phyloP scores from a whole-genome alignment of 2,888 invertebrate genomes.

The Bursaphelenchus okinawaensis region DNA sequence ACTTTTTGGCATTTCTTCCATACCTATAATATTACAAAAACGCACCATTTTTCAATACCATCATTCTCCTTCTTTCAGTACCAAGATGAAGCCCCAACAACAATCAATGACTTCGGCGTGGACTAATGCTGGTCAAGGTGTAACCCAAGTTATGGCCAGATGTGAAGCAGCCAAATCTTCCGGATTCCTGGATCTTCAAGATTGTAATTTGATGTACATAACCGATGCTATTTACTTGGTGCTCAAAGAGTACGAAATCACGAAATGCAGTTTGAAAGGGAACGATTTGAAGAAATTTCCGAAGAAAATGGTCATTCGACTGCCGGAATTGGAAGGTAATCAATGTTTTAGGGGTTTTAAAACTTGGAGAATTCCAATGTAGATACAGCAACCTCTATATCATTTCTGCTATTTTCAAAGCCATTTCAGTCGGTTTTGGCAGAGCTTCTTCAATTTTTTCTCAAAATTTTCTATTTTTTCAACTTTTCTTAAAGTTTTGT shows the following conservation, averaged over 20 bases:
- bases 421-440: too few species aligned
- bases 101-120: background rate
- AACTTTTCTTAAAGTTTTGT: background rate
- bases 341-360: background rate
- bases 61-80: too few species aligned
- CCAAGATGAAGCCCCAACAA: background rate
- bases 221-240: slow-evolving; percentile 52
- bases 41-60: too few species aligned
- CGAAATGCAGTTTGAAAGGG: slow-evolving; percentile 32
- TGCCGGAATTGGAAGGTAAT: slow-evolving; percentile 41
- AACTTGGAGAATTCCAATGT: slow-evolving; percentile 5
- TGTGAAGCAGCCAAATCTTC: slow-evolving; percentile 48
- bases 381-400: too few species aligned
- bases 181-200: slow-evolving; percentile 47
- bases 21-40: too few species aligned
- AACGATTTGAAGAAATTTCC: slow-evolving; percentile 50
- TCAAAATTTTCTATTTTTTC: too few species aligned
- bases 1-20: too few species aligned
- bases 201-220: slow-evolving; percentile 47
- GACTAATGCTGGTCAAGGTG: slow-evolving; percentile 43
- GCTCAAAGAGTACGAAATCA: slow-evolving; percentile 33
- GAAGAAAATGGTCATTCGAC: slow-evolving; percentile 41
- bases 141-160: slow-evolving; percentile 48
- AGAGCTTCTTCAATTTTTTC: too few species aligned
- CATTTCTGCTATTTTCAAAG: too few species aligned